Conservation (phyloP, 2,797 vertebrate genomes). For the Cercopithecus diana region DNA sequence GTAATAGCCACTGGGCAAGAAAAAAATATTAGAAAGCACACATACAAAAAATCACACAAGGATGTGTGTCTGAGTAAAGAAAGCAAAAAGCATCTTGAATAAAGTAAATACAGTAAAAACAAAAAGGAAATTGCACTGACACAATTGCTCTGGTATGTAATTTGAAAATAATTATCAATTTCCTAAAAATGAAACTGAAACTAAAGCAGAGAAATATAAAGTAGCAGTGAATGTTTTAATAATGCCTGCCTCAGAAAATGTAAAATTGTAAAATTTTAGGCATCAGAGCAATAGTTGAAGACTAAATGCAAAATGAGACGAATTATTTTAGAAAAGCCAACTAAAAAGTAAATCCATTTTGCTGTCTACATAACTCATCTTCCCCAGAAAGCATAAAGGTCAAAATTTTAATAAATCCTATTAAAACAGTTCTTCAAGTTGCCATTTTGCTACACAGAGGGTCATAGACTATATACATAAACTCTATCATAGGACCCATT, state of each 20-base stretch:
- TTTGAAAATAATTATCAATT: neutral
- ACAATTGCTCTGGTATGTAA: neutral
- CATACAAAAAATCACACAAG: neutral
- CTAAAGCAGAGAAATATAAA: neutral
- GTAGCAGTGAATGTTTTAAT: neutral
- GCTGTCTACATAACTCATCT: neutral
- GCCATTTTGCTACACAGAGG: neutral
- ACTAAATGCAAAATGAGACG: constrained; percentile 13
- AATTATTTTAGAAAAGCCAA: constrained; percentile 9
- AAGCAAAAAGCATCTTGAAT: neutral
- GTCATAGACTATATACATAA: neutral
- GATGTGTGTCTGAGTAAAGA: neutral
- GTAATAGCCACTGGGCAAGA: neutral
- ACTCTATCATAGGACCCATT: neutral
- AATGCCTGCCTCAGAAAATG: constrained; percentile 2
- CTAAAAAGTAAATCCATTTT: constrained; percentile 39
- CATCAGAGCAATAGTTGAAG: neutral
- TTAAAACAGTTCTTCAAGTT: neutral
- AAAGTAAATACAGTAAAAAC: neutral
- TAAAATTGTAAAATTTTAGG: neutral
- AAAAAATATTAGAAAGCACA: neutral
- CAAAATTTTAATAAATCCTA: constrained; percentile 14
- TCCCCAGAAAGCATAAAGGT: neutral
- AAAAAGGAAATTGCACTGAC: neutral
- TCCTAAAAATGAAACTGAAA: constrained; percentile 36